Conservation (phyloP, 1,140 invertebrate species). For the Steinernema feltiae region DNA sequence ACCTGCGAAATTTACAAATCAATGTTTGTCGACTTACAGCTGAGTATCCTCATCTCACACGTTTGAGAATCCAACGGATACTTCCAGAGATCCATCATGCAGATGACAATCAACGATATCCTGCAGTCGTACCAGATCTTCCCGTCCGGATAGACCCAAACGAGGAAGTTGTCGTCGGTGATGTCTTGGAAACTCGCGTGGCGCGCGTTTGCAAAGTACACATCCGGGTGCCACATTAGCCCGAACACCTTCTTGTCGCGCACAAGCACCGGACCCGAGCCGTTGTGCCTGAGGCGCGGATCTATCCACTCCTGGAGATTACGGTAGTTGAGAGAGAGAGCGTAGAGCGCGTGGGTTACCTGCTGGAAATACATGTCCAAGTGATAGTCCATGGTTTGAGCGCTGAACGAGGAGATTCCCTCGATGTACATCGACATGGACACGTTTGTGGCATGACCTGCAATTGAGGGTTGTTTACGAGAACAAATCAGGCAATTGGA, state of each 20-base stretch:
- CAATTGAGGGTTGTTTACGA: background rate
- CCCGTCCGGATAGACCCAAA: slow-evolving; percentile 56
- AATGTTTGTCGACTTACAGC: slow-evolving; percentile 43
- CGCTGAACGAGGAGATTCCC: slow-evolving; percentile 52
- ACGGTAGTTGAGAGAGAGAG: background rate
- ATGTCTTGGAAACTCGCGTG: slow-evolving; percentile 50
- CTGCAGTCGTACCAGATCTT: slow-evolving; percentile 54
- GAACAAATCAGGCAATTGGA: background rate
- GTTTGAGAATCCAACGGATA: slow-evolving; percentile 53
- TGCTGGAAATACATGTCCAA: slow-evolving; percentile 57
- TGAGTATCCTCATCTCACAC: slow-evolving; percentile 50
- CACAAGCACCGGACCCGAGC: slow-evolving; percentile 47
- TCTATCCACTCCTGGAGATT: slow-evolving; percentile 50
- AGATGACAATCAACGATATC: slow-evolving; percentile 51
- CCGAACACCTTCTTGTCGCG: slow-evolving; percentile 51
- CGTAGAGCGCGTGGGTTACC: too few species aligned
- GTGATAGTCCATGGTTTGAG: slow-evolving; percentile 58
- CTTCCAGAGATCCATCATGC: slow-evolving; percentile 56
- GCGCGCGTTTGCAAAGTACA: slow-evolving; percentile 55
- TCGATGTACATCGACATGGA: slow-evolving; percentile 57
- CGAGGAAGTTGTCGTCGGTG: slow-evolving; percentile 54
- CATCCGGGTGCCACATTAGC: slow-evolving; percentile 54
- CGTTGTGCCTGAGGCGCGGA: slow-evolving; percentile 47
- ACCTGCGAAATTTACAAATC: too few species aligned
- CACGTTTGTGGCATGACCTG: slow-evolving; percentile 53